Conservation (phyloP, 2,888 invertebrate genomes). For the Caenorhabditis sp. region DNA sequence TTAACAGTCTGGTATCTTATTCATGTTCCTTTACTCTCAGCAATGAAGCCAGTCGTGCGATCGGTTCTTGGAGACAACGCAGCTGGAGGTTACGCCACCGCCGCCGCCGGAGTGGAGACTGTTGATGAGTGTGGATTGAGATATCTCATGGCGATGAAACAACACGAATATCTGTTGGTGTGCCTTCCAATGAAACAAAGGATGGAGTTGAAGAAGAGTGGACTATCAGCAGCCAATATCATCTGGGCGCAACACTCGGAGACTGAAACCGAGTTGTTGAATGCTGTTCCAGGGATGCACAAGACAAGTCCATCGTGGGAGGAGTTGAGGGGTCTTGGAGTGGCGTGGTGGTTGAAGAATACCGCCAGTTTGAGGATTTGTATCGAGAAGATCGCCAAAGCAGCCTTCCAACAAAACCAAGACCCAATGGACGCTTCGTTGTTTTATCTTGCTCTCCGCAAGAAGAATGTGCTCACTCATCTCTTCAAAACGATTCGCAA, state of each 20-base stretch:
- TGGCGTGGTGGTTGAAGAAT: constrained; percentile 97
- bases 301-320: constrained; percentile 89
- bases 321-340: constrained; percentile 92
- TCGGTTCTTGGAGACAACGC: constrained; percentile 78
- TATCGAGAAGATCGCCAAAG: constrained; percentile 94
- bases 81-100: constrained; percentile 78
- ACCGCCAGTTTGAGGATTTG: constrained; percentile 90
- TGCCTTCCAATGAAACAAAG: constrained; percentile 94
- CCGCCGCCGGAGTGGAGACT: constrained; percentile 80
- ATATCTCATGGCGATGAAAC: constrained; percentile 95
- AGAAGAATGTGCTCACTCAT: constrained; percentile 97
- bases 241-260: constrained; percentile 99
- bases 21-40: constrained; percentile 54
- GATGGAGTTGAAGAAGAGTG: constrained; percentile 84
- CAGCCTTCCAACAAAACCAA: constrained; percentile 92
- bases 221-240: constrained; percentile 87
- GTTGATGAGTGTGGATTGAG: constrained; percentile 97
- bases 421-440: constrained; percentile 98
- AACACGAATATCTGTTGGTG: constrained; percentile 94
- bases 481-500: constrained; percentile 92
- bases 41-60: constrained; percentile 74
- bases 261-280: constrained; percentile 94
- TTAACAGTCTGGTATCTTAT: no score
- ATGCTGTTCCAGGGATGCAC: constrained; percentile 87
- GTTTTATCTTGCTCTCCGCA: constrained; percentile 98